Percentiles rank a stretch among this genome's conserved stretches.
phyloP scores from a whole-genome alignment of 2,113 vertebrate species.

The Onychostruthus taczanowskii region DNA sequence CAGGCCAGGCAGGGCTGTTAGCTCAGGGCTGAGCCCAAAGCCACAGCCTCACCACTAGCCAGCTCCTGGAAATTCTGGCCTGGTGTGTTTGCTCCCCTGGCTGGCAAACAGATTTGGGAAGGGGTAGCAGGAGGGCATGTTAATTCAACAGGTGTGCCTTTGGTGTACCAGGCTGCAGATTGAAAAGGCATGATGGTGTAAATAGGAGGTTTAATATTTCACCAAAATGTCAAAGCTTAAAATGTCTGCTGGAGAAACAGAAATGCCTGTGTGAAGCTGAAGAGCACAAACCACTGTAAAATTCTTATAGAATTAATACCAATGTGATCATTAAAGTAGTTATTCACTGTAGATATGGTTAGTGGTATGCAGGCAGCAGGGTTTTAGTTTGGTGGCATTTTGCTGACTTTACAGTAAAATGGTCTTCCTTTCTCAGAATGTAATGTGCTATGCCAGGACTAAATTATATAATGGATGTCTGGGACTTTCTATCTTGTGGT shows the following conservation, averaged over 20 bases:
- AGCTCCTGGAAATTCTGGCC: constrained; percentile 31
- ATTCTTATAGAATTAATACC: background rate
- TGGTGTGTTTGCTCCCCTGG: background rate
- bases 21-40: background rate
- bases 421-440: constrained; percentile 70
- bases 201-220: constrained; percentile 41
- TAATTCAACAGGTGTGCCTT: background rate
- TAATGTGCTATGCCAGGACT: constrained; percentile 79
- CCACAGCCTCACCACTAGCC: background rate
- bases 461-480: constrained; percentile 75
- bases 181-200: background rate
- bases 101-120: background rate
- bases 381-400: constrained; percentile 64
- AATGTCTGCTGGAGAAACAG: background rate
- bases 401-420: constrained; percentile 78
- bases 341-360: constrained; percentile 41
- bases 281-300: background rate
- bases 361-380: constrained; percentile 53
- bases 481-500: constrained; percentile 74
- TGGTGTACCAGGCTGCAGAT: background rate
- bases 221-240: constrained; percentile 11
- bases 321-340: background rate
- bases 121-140: background rate
- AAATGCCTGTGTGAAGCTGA: background rate
- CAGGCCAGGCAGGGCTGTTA: background rate